Evolutionary conservation across 2,888 invertebrate species (phyloP).

Genomic region (Leptinotarsa peninsularis): DNA sequence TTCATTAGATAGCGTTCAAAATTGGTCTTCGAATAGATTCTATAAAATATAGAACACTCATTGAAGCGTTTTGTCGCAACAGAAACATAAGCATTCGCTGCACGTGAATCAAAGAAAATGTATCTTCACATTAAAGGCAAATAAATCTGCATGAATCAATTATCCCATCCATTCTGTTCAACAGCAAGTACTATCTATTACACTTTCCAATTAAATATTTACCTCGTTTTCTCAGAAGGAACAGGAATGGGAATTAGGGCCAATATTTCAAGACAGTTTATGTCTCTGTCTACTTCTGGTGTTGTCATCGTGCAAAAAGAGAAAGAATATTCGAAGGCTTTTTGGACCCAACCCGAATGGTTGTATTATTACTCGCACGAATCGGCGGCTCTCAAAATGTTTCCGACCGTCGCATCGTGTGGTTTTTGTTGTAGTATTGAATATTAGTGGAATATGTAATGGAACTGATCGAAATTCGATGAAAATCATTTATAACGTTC

Average conservation of each 20-base stretch:
- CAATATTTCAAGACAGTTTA: constrained; percentile 26
- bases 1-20: too few relatives aligned
- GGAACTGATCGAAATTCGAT: too few relatives aligned
- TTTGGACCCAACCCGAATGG: constrained; percentile 31
- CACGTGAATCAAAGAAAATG: too few relatives aligned
- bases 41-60: too few relatives aligned
- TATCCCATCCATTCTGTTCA: not conserved
- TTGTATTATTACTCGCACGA: constrained; percentile 31
- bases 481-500: too few relatives aligned
- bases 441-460: too few relatives aligned
- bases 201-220: constrained; percentile 40
- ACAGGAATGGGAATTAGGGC: constrained; percentile 43
- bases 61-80: too few relatives aligned
- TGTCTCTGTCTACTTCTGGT: constrained; percentile 30
- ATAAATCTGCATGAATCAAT: constrained; percentile 10
- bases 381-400: constrained; percentile 39
- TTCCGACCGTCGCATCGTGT: not conserved
- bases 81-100: too few relatives aligned
- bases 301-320: constrained; percentile 30
- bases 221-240: constrained; percentile 42
- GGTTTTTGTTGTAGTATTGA: too few relatives aligned
- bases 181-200: constrained; percentile 30
- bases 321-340: constrained; percentile 28
- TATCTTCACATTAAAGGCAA: not conserved
- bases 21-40: too few relatives aligned